phyloP scores from a whole-genome alignment of 2,797 vertebrate species.

The Chelon auratus region DNA sequence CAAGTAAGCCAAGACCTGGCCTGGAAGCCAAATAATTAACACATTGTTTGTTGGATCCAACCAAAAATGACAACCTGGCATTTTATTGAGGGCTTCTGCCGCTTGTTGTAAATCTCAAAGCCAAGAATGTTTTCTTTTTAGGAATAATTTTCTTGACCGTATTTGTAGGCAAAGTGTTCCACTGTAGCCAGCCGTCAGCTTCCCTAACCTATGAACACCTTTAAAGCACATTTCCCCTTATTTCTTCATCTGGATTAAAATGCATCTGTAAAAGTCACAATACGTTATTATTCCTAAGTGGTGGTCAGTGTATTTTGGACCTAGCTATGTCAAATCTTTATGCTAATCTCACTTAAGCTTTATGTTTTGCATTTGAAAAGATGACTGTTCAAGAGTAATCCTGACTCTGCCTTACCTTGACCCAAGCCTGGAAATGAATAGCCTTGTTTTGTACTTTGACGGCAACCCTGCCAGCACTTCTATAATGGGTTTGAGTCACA shows the following conservation, averaged over 20 bases:
- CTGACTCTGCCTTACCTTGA: conserved; percentile 60
- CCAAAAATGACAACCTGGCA: no score
- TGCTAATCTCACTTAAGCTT: background rate
- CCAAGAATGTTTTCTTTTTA: background rate
- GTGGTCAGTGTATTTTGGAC: no score
- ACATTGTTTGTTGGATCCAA: background rate
- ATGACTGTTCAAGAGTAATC: conserved; percentile 33
- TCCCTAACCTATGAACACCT: background rate
- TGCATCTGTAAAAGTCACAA: background rate
- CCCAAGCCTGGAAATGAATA: conserved; percentile 52
- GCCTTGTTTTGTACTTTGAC: conserved; percentile 34
- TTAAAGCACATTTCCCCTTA: background rate
- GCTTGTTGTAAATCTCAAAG: background rate
- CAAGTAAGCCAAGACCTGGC: no score
- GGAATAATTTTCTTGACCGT: background rate
- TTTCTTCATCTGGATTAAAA: background rate
- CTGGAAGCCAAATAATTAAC: background rate
- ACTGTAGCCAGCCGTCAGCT: no score
- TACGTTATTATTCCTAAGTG: no score
- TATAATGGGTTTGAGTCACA: conserved; percentile 55
- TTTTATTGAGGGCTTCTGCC: no score
- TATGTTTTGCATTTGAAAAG: conserved; percentile 48
- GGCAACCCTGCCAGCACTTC: conserved; percentile 35
- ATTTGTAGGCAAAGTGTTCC: background rate
- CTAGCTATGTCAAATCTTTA: background rate